These are phyloP conservation scores for Eciton burchellii DNA, from an alignment of 1,140 invertebrate species.

Conservation along the genomic window DNA sequence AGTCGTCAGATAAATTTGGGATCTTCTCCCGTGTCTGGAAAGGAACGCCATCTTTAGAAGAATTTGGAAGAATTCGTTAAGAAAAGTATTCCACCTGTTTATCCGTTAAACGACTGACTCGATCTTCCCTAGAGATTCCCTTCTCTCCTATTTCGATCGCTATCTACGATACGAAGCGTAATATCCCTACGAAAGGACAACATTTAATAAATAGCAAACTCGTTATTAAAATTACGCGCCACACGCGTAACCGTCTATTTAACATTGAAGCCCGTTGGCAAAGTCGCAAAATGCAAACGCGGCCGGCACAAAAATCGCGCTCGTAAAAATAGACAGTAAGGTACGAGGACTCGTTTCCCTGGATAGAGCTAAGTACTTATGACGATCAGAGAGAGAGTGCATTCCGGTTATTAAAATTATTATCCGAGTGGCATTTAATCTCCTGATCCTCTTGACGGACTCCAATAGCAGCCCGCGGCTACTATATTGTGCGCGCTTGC, in stretches of 20 bases:
- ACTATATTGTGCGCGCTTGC: conserved; percentile 1
- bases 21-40: too few species aligned
- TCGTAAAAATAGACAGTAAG: conserved; percentile 36
- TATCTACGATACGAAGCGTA: too few species aligned
- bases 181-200: too few species aligned
- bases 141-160: too few species aligned
- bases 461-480: conserved; percentile 67
- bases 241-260: conserved; percentile 1
- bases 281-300: conserved; percentile 29
- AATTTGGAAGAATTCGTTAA: too few species aligned
- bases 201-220: conserved; percentile 7
- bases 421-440: conserved; percentile 77
- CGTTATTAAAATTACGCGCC: conserved; percentile 13
- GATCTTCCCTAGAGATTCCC: too few species aligned
- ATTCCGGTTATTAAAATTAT: conserved; percentile 80
- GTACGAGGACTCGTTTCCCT: conserved; percentile 31
- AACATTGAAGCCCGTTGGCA: conserved; percentile 22
- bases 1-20: neutral
- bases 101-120: too few species aligned
- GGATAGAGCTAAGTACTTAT: conserved; percentile 49
- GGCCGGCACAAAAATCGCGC: conserved; percentile 8
- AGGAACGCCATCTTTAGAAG: too few species aligned
- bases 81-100: too few species aligned
- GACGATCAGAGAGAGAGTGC: conserved; percentile 55
- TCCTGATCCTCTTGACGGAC: conserved; percentile 76